Conservation (phyloP, 30 jellyfish, hydroid and myxozoan genomes). For the Aurelia aurita complex sp. Pacific region DNA sequence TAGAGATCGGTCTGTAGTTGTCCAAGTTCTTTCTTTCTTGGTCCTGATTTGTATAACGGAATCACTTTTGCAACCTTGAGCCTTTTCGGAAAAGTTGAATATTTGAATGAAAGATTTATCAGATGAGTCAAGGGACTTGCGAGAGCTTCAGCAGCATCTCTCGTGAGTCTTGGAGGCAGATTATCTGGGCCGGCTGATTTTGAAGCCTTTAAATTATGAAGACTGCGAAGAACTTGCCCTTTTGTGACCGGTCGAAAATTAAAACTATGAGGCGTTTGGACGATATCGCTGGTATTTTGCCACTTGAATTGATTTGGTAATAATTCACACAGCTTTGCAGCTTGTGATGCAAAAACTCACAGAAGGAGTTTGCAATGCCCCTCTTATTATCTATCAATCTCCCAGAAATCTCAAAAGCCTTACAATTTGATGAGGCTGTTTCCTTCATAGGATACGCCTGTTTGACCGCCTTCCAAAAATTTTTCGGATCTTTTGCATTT, state of each 20-base stretch:
- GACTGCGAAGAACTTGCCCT: too few species aligned
- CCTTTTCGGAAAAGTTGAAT: too few species aligned
- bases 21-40: background rate
- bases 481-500: constrained; percentile 29
- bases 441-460: constrained; percentile 4
- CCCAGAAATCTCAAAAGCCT: constrained; percentile 51
- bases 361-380: constrained; percentile 70
- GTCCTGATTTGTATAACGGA: constrained; percentile 57
- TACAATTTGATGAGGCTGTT: constrained; percentile 24
- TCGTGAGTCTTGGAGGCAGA: too few species aligned
- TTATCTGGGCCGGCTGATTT: too few species aligned
- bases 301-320: constrained; percentile 6
- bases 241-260: too few species aligned
- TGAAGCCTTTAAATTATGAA: too few species aligned
- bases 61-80: constrained; percentile 43
- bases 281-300: too few species aligned
- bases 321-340: constrained; percentile 65
- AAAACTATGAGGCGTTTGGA: too few species aligned
- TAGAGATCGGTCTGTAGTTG: constrained; percentile 55
- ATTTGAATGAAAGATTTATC: too few species aligned
- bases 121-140: too few species aligned
- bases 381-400: constrained; percentile 55
- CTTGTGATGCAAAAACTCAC: constrained; percentile 67
- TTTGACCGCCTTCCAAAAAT: constrained; percentile 38
- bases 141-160: too few species aligned